Percentiles rank a stretch among this genome's conserved stretches.
Evolutionary conservation across 92 coral and sea anemone genomes (phyloP).

Genomic region (Heliopora coerulea): DNA sequence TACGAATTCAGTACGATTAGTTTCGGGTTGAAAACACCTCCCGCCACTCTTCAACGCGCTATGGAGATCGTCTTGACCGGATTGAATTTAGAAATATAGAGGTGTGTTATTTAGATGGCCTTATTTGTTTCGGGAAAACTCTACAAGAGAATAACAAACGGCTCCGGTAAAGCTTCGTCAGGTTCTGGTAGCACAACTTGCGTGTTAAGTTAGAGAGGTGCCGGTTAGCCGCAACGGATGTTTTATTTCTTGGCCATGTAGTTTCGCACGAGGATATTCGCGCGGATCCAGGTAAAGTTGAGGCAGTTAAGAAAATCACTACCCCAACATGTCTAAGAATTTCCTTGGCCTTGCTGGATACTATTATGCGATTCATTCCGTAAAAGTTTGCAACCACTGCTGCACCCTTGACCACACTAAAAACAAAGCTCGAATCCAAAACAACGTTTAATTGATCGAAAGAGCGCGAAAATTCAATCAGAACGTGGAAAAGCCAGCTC

Average conservation of each 20-base stretch:
- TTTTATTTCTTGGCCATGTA: neutral
- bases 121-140: neutral
- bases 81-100: neutral
- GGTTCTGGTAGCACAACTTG: neutral
- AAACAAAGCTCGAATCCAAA: slow-evolving; percentile 33
- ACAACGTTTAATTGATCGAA: slow-evolving; percentile 46
- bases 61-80: neutral
- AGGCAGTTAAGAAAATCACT: too few species aligned
- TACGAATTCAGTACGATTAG: slow-evolving; percentile 17
- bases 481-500: slow-evolving; percentile 37
- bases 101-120: neutral
- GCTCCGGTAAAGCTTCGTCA: neutral
- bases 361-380: slow-evolving; percentile 50
- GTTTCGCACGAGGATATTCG: too few species aligned
- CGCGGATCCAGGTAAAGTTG: too few species aligned
- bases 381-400: slow-evolving; percentile 54
- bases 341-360: slow-evolving; percentile 58
- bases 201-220: neutral
- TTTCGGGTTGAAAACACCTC: neutral
- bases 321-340: neutral
- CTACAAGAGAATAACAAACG: neutral
- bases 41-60: too few species aligned
- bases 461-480: slow-evolving; percentile 45
- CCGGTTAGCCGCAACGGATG: neutral
- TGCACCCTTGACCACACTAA: slow-evolving; percentile 52